phyloP scores from a whole-genome alignment of 2,113 vertebrate genomes.

The Plotosus lineatus region DNA sequence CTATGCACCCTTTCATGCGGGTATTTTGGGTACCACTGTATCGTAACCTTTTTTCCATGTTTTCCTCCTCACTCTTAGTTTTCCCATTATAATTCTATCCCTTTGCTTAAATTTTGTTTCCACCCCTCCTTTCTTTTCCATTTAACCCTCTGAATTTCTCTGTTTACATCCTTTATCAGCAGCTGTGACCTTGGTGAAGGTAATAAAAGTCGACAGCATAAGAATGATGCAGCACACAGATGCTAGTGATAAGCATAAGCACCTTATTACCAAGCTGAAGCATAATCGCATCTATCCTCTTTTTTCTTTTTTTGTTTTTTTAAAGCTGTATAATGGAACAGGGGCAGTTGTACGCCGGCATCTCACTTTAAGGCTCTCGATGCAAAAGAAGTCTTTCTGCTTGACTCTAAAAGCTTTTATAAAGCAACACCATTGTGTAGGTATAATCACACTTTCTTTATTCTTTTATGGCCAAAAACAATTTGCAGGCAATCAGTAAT shows the following conservation, averaged over 20 bases:
- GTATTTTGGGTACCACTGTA: not conserved
- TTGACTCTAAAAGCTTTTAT: not conserved
- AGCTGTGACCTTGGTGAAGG: slow-evolving; percentile 26
- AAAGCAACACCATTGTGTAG: not conserved
- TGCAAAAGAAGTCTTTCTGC: not conserved
- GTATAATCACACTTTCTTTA: not conserved
- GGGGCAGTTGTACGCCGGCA: not conserved
- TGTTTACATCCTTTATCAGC: not conserved
- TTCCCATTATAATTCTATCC: not conserved
- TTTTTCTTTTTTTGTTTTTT: not conserved
- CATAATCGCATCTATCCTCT: not conserved
- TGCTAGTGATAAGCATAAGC: slow-evolving; percentile 31
- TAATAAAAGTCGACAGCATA: slow-evolving; percentile 28
- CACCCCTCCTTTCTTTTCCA: not conserved
- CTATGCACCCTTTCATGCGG: not conserved
- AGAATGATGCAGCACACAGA: slow-evolving; percentile 32
- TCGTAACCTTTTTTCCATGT: not conserved
- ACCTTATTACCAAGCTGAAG: slow-evolving; percentile 1
- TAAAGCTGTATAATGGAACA: not conserved
- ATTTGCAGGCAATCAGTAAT: not conserved
- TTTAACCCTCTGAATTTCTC: not conserved
- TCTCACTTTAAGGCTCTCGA: not conserved
- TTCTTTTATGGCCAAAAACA: not conserved
- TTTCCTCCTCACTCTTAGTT: not conserved
- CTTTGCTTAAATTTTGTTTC: not conserved